Percentiles rank a stretch among this genome's conserved stretches.
phyloP scores from a whole-genome alignment of 2,888 invertebrate species.

The Aphidoletes aphidimyza region DNA sequence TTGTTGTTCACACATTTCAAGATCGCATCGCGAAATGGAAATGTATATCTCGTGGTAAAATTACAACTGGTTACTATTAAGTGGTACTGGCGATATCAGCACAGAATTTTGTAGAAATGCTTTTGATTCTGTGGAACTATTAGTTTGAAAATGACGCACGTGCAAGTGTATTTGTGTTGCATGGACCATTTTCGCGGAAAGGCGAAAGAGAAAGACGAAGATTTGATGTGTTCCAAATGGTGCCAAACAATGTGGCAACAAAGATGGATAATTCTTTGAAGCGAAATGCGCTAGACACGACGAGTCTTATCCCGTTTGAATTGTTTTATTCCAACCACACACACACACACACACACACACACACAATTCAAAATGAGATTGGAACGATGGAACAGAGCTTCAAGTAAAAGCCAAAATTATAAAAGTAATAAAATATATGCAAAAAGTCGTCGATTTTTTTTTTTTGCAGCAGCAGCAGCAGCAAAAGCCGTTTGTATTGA shows the following conservation, averaged over 20 bases:
- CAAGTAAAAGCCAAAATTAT: too few species aligned
- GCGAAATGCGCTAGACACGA: background rate
- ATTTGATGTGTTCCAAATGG: background rate
- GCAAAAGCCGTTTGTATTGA: too few species aligned
- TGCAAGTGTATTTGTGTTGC: background rate
- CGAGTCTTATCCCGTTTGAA: background rate
- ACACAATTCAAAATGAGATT: background rate
- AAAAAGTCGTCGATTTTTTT: too few species aligned
- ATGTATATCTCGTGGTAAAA: background rate
- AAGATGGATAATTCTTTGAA: background rate
- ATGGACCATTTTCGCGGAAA: too few species aligned
- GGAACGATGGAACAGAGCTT: too few species aligned
- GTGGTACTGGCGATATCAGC: background rate
- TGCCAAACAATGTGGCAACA: background rate
- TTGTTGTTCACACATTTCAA: too few species aligned
- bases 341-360: background rate
- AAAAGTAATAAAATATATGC: too few species aligned
- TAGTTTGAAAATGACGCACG: background rate
- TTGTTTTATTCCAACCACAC: background rate
- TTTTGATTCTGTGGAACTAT: background rate
- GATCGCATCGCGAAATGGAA: conserved; percentile 14
- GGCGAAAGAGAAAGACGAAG: background rate
- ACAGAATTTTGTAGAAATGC: conserved; percentile 5
- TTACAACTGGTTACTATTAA: conserved; percentile 8
- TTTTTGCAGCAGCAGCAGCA: too few species aligned